Base-by-base conservation (phyloP, 2,888 invertebrate genomes). In the Craniophora ligustri region DNA sequence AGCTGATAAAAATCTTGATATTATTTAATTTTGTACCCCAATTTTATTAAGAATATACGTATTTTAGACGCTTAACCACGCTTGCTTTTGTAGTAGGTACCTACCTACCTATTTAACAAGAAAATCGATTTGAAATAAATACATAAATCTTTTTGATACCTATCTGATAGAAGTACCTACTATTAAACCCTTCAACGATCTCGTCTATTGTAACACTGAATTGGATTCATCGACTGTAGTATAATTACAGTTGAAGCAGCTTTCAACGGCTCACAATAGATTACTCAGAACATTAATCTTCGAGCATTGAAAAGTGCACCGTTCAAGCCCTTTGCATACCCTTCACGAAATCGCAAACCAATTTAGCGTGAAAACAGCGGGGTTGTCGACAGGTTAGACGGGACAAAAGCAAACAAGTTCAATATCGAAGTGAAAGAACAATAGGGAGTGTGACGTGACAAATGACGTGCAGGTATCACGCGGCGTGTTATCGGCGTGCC, bases 391-490 rank as follows among this genome's bases (percentile, higher is more conserved):
- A 76, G 61, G 68, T 72, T 78, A 76, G 64, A 75, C 66, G 77
- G 67, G 65, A 81, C 79, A 82, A 79, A 82, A 74, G 76, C 80
- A 86, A 86, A 87, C 85, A 86, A 75, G 77, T 83, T 81, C 80
- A 81, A 77, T 78, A 79, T 78, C 75, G 76, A 68, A 60, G 72
- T 54, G 75, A 82, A 82, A 81, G 82, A 85, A 85, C 82, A 82
- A 82, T 81, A 83, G 72, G 70, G 70, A 67, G 49, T 72, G 76
- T 70, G 79, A 75, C 83, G 85, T 91, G 91, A 91, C 91, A 92
- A 92, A 92, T 88, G 89, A 91, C 82, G 80, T 84, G 83, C 89
- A 91, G 89, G 89, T 90, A 89, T 86, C 89, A 86, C 82, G 81
- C 10, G 44, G 47, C 61, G 56, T 68, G 72, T 74, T 86, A 86